Evolutionary conservation across 2,888 invertebrate species (phyloP).

Genomic region (Empis livida): DNA sequence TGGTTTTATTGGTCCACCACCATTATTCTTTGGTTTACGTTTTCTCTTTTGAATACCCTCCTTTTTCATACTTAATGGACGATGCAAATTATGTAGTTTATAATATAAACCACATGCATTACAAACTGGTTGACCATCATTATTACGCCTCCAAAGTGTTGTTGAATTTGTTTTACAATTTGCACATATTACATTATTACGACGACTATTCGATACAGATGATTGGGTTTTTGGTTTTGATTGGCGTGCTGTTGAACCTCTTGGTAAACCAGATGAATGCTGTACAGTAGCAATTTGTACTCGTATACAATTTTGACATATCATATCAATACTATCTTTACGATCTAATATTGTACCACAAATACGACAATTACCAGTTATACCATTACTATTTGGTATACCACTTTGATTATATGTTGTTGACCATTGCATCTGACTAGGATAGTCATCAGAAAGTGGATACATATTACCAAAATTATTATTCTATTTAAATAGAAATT

Average conservation of each 20-base stretch:
- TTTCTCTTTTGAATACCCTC: slow-evolving; percentile 97
- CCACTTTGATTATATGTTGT: slow-evolving; percentile 1
- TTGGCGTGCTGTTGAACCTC: slow-evolving; percentile 20
- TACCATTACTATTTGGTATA: neutral
- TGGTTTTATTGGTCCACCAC: slow-evolving; percentile 20
- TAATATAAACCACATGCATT: slow-evolving; percentile 57
- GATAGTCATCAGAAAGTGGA: neutral
- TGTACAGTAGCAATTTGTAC: slow-evolving; percentile 6
- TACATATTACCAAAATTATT: neutral
- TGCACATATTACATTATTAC: slow-evolving; percentile 40
- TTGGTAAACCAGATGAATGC: neutral
- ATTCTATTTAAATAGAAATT: neutral
- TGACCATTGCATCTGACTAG: neutral
- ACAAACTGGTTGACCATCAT: slow-evolving; percentile 75
- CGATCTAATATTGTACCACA: slow-evolving; percentile 22
- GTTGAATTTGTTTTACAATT: slow-evolving; percentile 55
- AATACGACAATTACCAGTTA: slow-evolving; percentile 21
- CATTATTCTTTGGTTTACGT: slow-evolving; percentile 63
- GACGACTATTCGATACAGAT: slow-evolving; percentile 26
- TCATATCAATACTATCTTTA: slow-evolving; percentile 17
- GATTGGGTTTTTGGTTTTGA: slow-evolving; percentile 24
- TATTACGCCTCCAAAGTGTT: slow-evolving; percentile 75
- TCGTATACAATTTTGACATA: slow-evolving; percentile 3
- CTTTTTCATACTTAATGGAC: slow-evolving; percentile 96
- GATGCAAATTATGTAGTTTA: slow-evolving; percentile 46